Conservation (phyloP, 2,113 vertebrate genomes). For the Larimichthys crocea region DNA sequence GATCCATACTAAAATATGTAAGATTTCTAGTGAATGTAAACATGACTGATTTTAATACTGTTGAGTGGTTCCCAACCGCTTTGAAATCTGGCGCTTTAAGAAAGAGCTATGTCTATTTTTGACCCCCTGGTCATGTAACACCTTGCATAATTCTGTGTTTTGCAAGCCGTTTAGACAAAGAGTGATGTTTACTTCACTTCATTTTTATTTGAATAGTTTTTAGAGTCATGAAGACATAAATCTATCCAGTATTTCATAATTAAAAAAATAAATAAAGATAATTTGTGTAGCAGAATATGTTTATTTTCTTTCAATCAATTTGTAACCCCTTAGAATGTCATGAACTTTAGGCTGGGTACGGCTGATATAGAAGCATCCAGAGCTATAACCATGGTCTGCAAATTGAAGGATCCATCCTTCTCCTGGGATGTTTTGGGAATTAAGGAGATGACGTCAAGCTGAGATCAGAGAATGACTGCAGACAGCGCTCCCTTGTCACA, state of each 20-base stretch:
- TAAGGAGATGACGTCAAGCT: slow-evolving; percentile 10
- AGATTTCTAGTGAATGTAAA: not conserved
- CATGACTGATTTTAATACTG: not conserved
- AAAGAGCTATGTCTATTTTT: not conserved
- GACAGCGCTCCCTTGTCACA: not conserved
- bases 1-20: not conserved
- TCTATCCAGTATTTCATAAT: not conserved
- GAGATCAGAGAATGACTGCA: slow-evolving; percentile 17
- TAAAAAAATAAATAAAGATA: not conserved
- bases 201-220: not conserved
- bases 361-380: not conserved
- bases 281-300: not conserved
- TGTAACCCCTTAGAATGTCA: not conserved
- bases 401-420: not conserved
- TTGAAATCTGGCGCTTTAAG: not conserved
- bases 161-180: not conserved
- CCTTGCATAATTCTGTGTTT: slow-evolving; percentile 9
- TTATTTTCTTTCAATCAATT: not conserved
- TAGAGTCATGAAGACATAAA: not conserved
- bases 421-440: slow-evolving; percentile 19
- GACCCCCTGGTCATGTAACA: not conserved
- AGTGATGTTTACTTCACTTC: not conserved
- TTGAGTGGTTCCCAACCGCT: not conserved
- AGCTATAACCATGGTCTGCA: slow-evolving; percentile 11
- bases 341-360: not conserved